Conservation (phyloP, 1,140 invertebrate genomes). For the Vollenhovia emeryi region DNA sequence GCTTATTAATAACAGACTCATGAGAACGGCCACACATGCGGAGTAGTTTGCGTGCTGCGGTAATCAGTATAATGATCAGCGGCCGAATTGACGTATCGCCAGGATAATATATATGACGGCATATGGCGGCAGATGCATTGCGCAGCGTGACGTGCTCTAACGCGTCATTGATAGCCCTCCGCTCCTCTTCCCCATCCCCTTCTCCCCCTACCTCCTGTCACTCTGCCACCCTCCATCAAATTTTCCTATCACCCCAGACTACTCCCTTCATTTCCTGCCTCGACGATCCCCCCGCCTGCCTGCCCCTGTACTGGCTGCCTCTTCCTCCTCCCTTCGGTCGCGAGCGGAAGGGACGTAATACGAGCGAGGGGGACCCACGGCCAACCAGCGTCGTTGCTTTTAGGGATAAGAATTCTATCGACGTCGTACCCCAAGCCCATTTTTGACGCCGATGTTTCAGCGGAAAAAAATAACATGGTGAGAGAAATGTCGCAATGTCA, state of each 20-base stretch:
- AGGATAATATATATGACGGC: slow-evolving; percentile 79
- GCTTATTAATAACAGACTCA: slow-evolving; percentile 78
- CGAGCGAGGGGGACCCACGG: slow-evolving; percentile 75
- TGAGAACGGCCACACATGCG: slow-evolving; percentile 72
- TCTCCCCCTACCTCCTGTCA: slow-evolving; percentile 39
- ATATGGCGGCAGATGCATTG: slow-evolving; percentile 80
- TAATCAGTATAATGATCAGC: slow-evolving; percentile 81
- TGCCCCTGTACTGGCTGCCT: slow-evolving; percentile 24
- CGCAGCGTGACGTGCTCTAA: slow-evolving; percentile 80
- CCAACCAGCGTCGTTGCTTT: slow-evolving; percentile 76
- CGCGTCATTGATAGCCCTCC: slow-evolving; percentile 80
- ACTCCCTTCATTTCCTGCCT: slow-evolving; percentile 82
- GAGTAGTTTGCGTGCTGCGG: slow-evolving; percentile 71
- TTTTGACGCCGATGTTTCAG: slow-evolving; percentile 57
- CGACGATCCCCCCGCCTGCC: slow-evolving; percentile 61
- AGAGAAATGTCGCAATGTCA: slow-evolving; percentile 35
- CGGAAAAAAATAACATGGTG: slow-evolving; percentile 31
- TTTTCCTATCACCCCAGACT: slow-evolving; percentile 83
- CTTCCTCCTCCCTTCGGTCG: slow-evolving; percentile 67
- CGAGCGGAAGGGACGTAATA: slow-evolving; percentile 82
- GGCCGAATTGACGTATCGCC: slow-evolving; percentile 81
- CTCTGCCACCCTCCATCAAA: slow-evolving; percentile 81
- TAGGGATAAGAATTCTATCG: slow-evolving; percentile 76
- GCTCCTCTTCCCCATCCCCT: slow-evolving; percentile 51
- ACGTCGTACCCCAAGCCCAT: slow-evolving; percentile 66